Evolutionary conservation across 2,113 vertebrate genomes (phyloP).

Genomic region (human): DNA sequence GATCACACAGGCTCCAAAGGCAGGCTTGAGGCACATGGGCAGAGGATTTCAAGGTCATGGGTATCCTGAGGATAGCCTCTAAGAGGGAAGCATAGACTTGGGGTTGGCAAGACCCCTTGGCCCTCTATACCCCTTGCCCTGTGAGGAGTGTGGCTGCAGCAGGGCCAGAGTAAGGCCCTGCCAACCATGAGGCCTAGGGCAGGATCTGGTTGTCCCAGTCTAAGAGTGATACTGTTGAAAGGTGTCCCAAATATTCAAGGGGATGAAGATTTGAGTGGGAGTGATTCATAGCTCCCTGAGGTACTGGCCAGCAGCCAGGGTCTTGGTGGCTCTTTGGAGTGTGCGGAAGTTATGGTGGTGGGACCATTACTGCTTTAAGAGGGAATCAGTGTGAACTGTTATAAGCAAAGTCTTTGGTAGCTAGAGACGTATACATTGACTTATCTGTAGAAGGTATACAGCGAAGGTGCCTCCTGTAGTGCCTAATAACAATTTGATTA

Average conservation of each 20-base stretch:
- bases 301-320: background rate
- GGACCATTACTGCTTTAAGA: slow-evolving; percentile 34
- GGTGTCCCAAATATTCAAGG: background rate
- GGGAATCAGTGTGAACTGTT: background rate
- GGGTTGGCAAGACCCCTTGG: background rate
- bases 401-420: background rate
- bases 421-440: background rate
- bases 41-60: background rate
- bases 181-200: background rate
- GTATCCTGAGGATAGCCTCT: background rate
- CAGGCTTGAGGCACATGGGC: background rate
- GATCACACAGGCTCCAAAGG: background rate
- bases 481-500: background rate
- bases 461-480: background rate
- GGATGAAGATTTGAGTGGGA: background rate
- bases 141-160: background rate
- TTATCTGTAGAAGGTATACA: background rate
- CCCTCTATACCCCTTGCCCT: background rate
- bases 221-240: background rate
- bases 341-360: background rate
- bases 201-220: background rate
- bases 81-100: background rate
- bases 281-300: background rate
- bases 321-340: background rate
- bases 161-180: background rate